Base-by-base conservation (phyloP, 2,888 invertebrate genomes). In the Drosophila quinaria region DNA sequence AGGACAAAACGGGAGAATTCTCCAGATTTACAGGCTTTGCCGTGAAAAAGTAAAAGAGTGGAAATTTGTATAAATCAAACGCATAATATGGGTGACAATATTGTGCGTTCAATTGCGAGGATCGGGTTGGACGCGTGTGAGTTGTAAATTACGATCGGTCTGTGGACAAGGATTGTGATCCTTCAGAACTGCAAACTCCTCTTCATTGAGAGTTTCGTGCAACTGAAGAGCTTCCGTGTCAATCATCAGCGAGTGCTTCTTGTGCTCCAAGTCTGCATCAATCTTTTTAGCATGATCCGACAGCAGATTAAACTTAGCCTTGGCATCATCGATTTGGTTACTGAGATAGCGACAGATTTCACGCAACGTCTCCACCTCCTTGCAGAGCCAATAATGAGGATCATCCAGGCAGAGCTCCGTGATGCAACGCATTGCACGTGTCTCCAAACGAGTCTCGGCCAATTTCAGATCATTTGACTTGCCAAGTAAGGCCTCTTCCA, bases 381-480 rank as follows among this genome's bases (percentile, higher is more conserved):
- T 47, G 47, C 46, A 58, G 10, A 63, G 62, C 29, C 39, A 11
- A 3, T 17, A 8, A 15, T 63, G 62, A 1, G 62, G 47, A 15
- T 46, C 44, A 31, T 63, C 62, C 33, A 63, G 47, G 13, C 58
- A 47, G 3, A 63, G 22, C 8, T 63, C 62, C 1, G 39, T 22
- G 15, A 58, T 4, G 19, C 47, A 63, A 5, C 62, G 62, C 62
- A 63, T 63, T 9, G 62, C 29, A 22, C 62, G 62, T 1, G 37
- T 56, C 31, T 63, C 62, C 4, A 63, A 22, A 1, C 62, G 59
- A 0, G 62, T 63, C 39, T 63, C 62, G 3, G 59, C 62, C 10
- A 63, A 31, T 31, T 56, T 56, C 15, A 63, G 11, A 9, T 39
- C 6, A 17, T 19, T 56, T 4, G 29, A 10, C n/a, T 56, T 56